Evolutionary conservation across 2,888 invertebrate species (phyloP), one percentile per base, ranked within the genome.

Genomic region (Mallateleia sp.): DNA sequence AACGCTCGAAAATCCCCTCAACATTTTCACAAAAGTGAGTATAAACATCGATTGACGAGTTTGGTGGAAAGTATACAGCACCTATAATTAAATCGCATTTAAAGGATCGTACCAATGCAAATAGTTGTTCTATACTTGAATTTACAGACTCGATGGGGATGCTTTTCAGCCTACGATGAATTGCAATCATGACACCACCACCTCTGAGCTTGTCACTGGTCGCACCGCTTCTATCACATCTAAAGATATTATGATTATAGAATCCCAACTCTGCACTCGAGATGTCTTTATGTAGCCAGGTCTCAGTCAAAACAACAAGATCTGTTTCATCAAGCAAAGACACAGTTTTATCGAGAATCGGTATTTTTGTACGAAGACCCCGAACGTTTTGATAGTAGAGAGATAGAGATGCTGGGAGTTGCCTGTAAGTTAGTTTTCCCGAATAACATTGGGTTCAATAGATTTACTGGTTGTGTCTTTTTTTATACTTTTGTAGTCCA

Each of bases 301-400:
- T 62, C 24, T 62, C 62, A 3, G 62, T 62, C 2, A 62, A 25
- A 3, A 38, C 42, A 4, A 62, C 20, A 14, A 62, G 22, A 22
- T 62, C 62, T 2, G 22, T 42, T 14, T 38, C 18, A 6, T n/a
- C 14, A 18, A 20, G 18, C 34, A 18, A 11, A 4, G 58, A n/a
- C 18, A n/a, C 2, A 18, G 58, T 3, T n/a, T 4, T 18, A 5
- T 6, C 4, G 20, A 60, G 3, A 3, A 4, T 18, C 6, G 58
- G 18, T 18, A 60, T 5, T 60, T 60, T 60, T n/a, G 32, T 60
- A 1, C 58, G 32, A 6, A 60, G 34, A n/a, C 58, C 58, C 3
- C 58, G 9, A 1, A 60, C 58, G 18, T 60, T 60, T 60, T 60
- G 58, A 34, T 60, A 60, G n/a, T 60, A 60, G 2, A 60, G 18